Conservation (phyloP, 2,888 invertebrate species). For the Pyralis farinalis region DNA sequence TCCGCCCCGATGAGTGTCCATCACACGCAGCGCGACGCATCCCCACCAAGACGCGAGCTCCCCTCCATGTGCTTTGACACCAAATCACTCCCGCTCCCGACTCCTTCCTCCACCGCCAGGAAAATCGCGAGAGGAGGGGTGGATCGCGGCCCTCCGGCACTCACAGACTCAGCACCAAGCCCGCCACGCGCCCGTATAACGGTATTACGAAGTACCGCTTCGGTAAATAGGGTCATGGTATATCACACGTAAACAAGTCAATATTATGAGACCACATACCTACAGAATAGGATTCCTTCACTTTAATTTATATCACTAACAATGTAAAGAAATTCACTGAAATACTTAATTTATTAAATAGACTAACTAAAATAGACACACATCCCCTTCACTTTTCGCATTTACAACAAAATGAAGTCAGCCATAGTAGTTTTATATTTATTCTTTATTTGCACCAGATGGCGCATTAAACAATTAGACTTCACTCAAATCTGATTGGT, state of each 20-base stretch:
- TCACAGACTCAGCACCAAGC: conserved; percentile 45
- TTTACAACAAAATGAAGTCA: conserved; percentile 61
- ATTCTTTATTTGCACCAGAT: conserved; percentile 44
- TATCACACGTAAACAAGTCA: conserved; percentile 50
- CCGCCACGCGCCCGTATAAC: conserved; percentile 73
- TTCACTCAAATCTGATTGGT: too few species aligned
- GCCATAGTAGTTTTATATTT: conserved; percentile 60
- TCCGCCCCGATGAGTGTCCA: conserved; percentile 57
- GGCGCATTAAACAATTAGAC: too few species aligned
- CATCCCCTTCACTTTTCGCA: conserved; percentile 46
- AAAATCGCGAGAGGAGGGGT: conserved; percentile 75
- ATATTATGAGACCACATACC: conserved; percentile 44
- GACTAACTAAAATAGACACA: conserved; percentile 30
- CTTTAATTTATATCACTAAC: conserved; percentile 7
- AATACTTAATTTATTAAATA: conserved; percentile 22
- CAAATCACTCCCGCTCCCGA: conserved; percentile 79
- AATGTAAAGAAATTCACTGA: conserved; percentile 14
- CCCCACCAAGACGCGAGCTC: conserved; percentile 78
- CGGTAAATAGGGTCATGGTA: conserved; percentile 75
- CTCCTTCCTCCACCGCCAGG: conserved; percentile 74
- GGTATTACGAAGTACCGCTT: conserved; percentile 72
- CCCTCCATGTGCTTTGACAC: conserved; percentile 74
- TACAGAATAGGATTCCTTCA: conserved; percentile 13
- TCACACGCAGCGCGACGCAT: conserved; percentile 65
- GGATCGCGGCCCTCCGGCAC: conserved; percentile 63